Conservation (phyloP, 2,113 vertebrate species). For the Leptodactylus fuscus region DNA sequence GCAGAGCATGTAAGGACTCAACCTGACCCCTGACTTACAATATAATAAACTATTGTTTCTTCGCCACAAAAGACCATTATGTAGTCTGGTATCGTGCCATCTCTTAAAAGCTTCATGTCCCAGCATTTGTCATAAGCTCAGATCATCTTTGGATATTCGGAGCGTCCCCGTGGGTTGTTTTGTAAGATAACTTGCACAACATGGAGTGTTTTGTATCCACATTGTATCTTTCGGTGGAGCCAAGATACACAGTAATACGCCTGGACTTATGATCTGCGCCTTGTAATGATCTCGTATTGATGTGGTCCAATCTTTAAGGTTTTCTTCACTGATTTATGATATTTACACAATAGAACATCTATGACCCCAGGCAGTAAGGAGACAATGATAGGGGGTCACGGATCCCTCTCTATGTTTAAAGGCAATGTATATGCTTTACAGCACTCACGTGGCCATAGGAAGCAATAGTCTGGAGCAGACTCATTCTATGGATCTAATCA, state of each 20-base stretch:
- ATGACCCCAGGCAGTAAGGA: not conserved
- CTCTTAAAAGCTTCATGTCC: constrained; percentile 38
- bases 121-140: not conserved
- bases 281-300: not conserved
- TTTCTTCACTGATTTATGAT: not conserved
- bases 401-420: too few relatives aligned
- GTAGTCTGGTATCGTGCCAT: constrained; percentile 25
- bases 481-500: too few relatives aligned
- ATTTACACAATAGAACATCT: not conserved
- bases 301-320: not conserved
- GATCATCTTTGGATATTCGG: constrained; percentile 39
- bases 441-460: too few relatives aligned
- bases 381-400: too few relatives aligned
- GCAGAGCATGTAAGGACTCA: constrained; percentile 49
- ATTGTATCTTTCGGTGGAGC: not conserved
- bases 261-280: not conserved
- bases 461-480: too few relatives aligned
- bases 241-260: not conserved
- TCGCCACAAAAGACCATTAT: constrained; percentile 40
- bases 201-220: not conserved
- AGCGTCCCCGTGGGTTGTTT: not conserved
- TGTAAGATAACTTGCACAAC: constrained; percentile 26
- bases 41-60: constrained; percentile 55
- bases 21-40: constrained; percentile 21
- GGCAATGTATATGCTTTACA: too few relatives aligned